Percentiles rank a stretch among this genome's conserved stretches.
Evolutionary conservation across 2,888 invertebrate genomes (phyloP).

Genomic region (Orthosia cruda): DNA sequence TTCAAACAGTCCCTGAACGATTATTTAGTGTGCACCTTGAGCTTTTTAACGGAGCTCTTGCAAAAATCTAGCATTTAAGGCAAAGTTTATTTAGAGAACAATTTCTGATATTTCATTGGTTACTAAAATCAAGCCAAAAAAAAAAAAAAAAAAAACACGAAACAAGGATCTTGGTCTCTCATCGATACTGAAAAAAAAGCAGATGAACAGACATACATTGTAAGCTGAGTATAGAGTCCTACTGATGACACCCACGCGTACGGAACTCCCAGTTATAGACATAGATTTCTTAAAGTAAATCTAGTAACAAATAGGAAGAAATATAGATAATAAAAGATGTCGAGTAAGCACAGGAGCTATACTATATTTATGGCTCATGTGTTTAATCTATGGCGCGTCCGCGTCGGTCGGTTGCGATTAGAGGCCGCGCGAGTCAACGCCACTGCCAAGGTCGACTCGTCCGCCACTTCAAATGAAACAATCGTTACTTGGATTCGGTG

Average conservation of each 20-base stretch:
- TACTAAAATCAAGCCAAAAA: neutral
- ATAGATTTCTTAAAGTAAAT: neutral
- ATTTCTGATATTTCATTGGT: neutral
- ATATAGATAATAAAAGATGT: neutral
- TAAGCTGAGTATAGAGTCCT: neutral
- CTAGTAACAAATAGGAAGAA: neutral
- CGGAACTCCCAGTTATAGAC: neutral
- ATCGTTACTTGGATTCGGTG: constrained; percentile 75
- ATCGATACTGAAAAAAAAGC: neutral
- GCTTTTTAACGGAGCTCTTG: neutral
- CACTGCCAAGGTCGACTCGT: constrained; percentile 87
- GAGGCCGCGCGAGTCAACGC: constrained; percentile 88
- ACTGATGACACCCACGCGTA: neutral
- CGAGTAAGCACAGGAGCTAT: constrained; percentile 60
- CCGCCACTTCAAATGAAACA: constrained; percentile 77
- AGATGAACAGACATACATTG: neutral
- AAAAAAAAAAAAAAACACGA: neutral
- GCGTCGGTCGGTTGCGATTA: constrained; percentile 82
- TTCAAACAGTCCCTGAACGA: neutral
- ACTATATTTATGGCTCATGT: constrained; percentile 68
- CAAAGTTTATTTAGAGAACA: neutral
- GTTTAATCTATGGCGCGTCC: constrained; percentile 77
- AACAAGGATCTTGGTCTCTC: neutral
- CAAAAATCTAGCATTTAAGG: neutral
- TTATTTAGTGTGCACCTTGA: neutral